Percentiles rank a stretch among this genome's conserved stretches.
Evolutionary conservation across 2,113 vertebrate species (phyloP).

Genomic region (Aphyosemion australe): DNA sequence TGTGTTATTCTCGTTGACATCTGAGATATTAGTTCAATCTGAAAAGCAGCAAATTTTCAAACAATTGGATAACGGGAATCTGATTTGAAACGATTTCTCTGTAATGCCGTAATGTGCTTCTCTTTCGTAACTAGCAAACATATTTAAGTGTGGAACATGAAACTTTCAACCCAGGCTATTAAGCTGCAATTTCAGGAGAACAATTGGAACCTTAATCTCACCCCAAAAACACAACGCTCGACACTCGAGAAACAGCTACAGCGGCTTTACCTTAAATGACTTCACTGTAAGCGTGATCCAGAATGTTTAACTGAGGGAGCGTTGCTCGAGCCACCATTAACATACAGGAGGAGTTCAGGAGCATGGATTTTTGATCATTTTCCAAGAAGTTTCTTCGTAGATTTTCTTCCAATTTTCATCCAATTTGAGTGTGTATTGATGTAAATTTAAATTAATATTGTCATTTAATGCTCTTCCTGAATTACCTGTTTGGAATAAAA

Average conservation of each 20-base stretch:
- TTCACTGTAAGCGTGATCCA: neutral
- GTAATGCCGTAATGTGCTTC: neutral
- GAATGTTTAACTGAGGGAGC: constrained; percentile 5
- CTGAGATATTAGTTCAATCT: constrained; percentile 7
- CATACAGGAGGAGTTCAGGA: no score
- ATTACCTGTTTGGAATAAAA: no score
- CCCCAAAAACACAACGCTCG: neutral
- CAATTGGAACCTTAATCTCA: constrained; percentile 3
- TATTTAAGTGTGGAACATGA: neutral
- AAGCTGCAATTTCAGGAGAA: constrained; percentile 8
- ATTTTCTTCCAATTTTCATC: no score
- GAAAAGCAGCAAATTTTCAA: constrained; percentile 1
- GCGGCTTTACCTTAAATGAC: neutral
- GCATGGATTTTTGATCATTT: no score
- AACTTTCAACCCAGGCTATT: constrained; percentile 6
- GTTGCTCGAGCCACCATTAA: no score
- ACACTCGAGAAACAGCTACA: neutral
- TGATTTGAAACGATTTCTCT: neutral
- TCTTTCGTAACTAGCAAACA: constrained; percentile 3
- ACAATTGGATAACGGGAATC: constrained; percentile 7
- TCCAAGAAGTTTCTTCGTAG: no score
- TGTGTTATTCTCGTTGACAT: constrained; percentile 8
- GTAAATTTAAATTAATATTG: no score
- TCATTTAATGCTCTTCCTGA: no score
- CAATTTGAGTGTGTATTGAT: no score